Evolutionary conservation across 2,888 invertebrate species (phyloP).

Genomic region (Cheilosia urbana): DNA sequence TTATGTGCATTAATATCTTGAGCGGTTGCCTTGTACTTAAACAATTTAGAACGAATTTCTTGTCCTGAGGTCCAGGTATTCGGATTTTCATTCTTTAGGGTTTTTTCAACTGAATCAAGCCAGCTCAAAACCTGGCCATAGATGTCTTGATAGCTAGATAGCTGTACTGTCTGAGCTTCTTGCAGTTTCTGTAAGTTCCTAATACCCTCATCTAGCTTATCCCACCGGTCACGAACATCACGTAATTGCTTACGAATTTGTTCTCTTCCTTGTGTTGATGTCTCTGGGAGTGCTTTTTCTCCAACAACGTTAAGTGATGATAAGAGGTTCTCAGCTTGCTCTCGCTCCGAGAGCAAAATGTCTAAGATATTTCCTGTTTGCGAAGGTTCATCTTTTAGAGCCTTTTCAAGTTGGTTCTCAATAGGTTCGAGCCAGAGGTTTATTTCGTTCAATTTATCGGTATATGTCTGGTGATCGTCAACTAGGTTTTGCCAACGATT

Average conservation of each 20-base stretch:
- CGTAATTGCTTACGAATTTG: constrained; percentile 93
- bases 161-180: constrained; percentile 92
- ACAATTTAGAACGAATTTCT: constrained; percentile 92
- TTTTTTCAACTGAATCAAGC: constrained; percentile 93
- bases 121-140: constrained; percentile 92
- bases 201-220: constrained; percentile 92
- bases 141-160: constrained; percentile 94
- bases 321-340: constrained; percentile 92
- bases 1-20: constrained; percentile 97
- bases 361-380: constrained; percentile 89
- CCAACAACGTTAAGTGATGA: constrained; percentile 90
- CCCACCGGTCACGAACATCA: constrained; percentile 93
- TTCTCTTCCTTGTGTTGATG: constrained; percentile 95
- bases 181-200: constrained; percentile 93
- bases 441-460: constrained; percentile 90
- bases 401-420: constrained; percentile 87
- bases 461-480: constrained; percentile 92
- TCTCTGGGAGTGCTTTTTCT: constrained; percentile 96
- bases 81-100: constrained; percentile 88
- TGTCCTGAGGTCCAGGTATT: constrained; percentile 91
- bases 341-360: constrained; percentile 90
- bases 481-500: constrained; percentile 93
- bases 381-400: constrained; percentile 88
- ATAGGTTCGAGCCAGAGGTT: constrained; percentile 91
- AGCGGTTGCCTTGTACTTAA: constrained; percentile 93